Evolutionary conservation across 1,140 invertebrate species (phyloP).

Genomic region (Dolichoris vasculosae): DNA sequence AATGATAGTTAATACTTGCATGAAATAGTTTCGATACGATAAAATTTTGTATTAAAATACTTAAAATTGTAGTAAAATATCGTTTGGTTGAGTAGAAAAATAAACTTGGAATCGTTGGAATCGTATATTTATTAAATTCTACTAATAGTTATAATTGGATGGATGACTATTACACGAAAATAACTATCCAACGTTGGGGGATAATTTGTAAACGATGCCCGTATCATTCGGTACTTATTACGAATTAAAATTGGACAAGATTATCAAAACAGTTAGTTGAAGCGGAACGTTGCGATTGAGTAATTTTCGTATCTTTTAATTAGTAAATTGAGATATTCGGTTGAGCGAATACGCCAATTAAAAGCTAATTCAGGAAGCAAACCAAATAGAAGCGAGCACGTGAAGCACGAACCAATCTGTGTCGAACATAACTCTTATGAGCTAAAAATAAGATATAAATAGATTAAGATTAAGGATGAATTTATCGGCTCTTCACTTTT

Average conservation of each 20-base stretch:
- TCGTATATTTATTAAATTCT: too few species aligned
- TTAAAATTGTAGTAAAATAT: too few species aligned
- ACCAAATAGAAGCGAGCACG: neutral
- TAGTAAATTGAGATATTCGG: constrained; percentile 5
- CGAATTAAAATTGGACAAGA: neutral
- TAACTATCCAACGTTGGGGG: neutral
- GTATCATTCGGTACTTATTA: neutral
- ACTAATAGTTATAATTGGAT: too few species aligned
- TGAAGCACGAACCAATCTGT: neutral
- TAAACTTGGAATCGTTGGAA: too few species aligned
- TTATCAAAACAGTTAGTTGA: neutral
- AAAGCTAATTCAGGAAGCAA: constrained; percentile 8
- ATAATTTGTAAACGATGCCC: too few species aligned
- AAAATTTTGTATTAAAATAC: too few species aligned
- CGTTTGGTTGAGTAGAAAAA: too few species aligned
- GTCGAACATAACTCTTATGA: neutral
- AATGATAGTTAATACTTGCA: too few species aligned
- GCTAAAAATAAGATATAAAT: neutral
- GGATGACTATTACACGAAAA: neutral
- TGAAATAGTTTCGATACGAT: too few species aligned
- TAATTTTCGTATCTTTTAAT: neutral
- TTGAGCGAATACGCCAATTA: neutral
- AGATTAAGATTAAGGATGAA: neutral
- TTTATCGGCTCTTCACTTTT: neutral
- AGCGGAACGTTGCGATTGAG: neutral